phyloP scores from a whole-genome alignment of 2,113 vertebrate species.

The Zosterops hypoxanthus region DNA sequence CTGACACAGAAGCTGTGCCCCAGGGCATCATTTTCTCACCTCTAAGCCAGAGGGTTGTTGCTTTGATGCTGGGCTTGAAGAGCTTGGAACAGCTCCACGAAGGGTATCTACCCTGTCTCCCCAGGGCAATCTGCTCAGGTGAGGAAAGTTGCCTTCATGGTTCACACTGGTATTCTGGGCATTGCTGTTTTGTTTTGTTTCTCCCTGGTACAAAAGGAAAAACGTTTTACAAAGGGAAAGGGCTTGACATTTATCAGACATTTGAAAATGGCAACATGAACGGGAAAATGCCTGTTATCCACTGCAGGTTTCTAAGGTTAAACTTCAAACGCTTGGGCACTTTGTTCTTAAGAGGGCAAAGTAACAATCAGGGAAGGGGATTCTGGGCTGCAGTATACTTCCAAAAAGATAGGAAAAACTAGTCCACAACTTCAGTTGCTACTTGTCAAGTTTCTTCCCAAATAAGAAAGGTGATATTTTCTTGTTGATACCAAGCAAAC shows the following conservation, averaged over 20 bases:
- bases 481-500: background rate
- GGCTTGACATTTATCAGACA: background rate
- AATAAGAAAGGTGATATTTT: background rate
- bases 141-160: background rate
- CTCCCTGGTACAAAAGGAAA: background rate
- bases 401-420: background rate
- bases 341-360: background rate
- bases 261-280: background rate
- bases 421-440: background rate
- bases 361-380: background rate
- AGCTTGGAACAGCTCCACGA: slow-evolving; percentile 29
- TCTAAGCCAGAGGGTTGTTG: slow-evolving; percentile 15
- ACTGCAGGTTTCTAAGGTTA: background rate
- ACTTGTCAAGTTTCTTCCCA: background rate
- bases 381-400: background rate
- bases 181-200: background rate
- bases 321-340: background rate
- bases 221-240: background rate
- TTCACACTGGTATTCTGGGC: background rate
- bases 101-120: background rate
- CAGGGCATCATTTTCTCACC: slow-evolving; percentile 59
- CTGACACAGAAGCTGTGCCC: slow-evolving; percentile 42
- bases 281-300: background rate
- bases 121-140: background rate
- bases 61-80: slow-evolving; percentile 61